Evolutionary conservation across 2,888 invertebrate genomes (phyloP), one percentile per base, ranked within the genome.

Genomic region (Dugesia japonica): DNA sequence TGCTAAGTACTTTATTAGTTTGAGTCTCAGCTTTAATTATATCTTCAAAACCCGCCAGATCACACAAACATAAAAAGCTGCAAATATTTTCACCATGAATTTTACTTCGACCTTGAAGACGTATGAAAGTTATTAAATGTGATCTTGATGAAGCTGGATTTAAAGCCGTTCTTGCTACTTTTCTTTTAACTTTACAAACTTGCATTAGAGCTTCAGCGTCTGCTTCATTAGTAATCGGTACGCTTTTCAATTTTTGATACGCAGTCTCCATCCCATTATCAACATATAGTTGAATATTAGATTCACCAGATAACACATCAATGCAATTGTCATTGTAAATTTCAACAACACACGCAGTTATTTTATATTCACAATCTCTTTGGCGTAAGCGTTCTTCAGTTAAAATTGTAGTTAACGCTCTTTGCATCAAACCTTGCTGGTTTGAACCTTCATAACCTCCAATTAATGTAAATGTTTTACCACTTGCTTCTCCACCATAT

Each of bases 381-480:
- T 31, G 42, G 4, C 74, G 28, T 9, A 26, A 28, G 1, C 26
- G 26, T 38, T 74, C 38, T 31, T 74, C 74, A 4, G n/a, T 74
- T 31, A 74, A 26, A 38, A 74, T 38, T 4, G 74, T 33, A 4
- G 26, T 26, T 42, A 74, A 42, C 1, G 74, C 27, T 74, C 74
- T 27, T 26, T 74, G 74, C 28, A 74, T 74, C 4, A 74, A n/a
- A 4, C 74, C 74, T 9, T 56, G 56, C 23, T 74, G 33, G 13
- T 71, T 26, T 7, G 33, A 17, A 7, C 28, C 28, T 9, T 74
- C 38, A 56, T 23, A 9, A 7, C 72, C 72, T 17, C 76, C 76
- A 73, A 76, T 28, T 75, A 76, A 28, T 76, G 76, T 76, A 73
- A 75, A 76, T 13, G 76, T 76, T 75, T 76, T 76, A n/a, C 76